Evolutionary conservation across 2,797 vertebrate species (phyloP).

Genomic region (Sebastes reedi): DNA sequence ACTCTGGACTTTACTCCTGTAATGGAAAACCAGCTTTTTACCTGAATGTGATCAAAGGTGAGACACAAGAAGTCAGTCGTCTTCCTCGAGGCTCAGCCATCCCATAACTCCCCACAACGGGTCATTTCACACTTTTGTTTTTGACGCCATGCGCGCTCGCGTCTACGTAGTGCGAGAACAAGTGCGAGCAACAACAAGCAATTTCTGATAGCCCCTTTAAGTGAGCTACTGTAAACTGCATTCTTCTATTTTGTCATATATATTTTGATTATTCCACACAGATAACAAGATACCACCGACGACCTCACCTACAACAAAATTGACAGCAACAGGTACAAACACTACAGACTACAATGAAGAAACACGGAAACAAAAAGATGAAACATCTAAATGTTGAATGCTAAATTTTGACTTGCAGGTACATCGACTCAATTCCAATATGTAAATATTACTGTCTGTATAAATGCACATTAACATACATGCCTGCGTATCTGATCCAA

Average conservation of each 20-base stretch:
- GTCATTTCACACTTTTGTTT: accelerated
- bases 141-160: too few relatives aligned
- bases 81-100: too few relatives aligned
- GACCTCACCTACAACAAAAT: not conserved
- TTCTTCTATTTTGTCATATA: not conserved
- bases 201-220: too few relatives aligned
- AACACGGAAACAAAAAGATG: not conserved
- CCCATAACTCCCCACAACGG: too few relatives aligned
- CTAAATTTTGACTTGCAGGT: not conserved
- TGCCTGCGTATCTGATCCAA: too few relatives aligned
- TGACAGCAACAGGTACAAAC: not conserved
- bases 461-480: too few relatives aligned
- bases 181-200: accelerated
- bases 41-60: too few relatives aligned
- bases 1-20: too few relatives aligned
- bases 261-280: not conserved
- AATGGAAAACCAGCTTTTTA: too few relatives aligned
- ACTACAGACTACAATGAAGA: not conserved
- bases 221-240: not conserved
- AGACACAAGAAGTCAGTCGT: too few relatives aligned
- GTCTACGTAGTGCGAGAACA: too few relatives aligned
- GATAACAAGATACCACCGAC: not conserved
- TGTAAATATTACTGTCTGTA: too few relatives aligned
- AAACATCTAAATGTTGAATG: not conserved
- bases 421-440: not conserved